Evolutionary conservation across 2,113 vertebrate species (phyloP).

Genomic region (Anas platyrhynchos): DNA sequence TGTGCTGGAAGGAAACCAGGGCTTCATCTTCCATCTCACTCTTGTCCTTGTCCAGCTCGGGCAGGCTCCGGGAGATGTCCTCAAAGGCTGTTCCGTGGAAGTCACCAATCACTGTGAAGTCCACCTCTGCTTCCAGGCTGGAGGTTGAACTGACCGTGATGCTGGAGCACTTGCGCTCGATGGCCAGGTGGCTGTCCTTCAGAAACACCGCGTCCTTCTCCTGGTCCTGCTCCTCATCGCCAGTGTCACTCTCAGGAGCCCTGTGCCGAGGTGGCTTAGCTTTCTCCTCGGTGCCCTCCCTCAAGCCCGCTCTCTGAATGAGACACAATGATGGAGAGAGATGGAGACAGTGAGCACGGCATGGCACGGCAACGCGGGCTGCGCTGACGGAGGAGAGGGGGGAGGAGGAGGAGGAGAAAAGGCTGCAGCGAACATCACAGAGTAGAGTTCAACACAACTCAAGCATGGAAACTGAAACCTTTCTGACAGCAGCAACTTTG

Average conservation of each 20-base stretch:
- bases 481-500: conserved; percentile 47
- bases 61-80: conserved; percentile 87
- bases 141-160: conserved; percentile 96
- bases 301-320: conserved; percentile 80
- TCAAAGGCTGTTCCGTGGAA: conserved; percentile 86
- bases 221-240: conserved; percentile 89
- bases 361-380: not conserved
- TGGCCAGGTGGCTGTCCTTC: conserved; percentile 91
- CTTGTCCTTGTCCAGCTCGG: conserved; percentile 87
- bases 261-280: conserved; percentile 76
- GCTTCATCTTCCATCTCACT: conserved; percentile 76
- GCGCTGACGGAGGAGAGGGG: not conserved
- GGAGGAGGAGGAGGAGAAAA: not conserved
- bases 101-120: conserved; percentile 92
- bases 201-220: conserved; percentile 86
- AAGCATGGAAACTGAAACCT: conserved; percentile 65
- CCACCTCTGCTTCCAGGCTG: conserved; percentile 93
- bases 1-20: conserved; percentile 69
- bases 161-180: conserved; percentile 95
- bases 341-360: not conserved
- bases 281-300: conserved; percentile 82
- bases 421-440: conserved; percentile 42
- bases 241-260: conserved; percentile 79
- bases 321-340: conserved; percentile 71
- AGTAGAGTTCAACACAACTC: conserved; percentile 71